Base-by-base conservation (phyloP, 2,888 invertebrate species). In the Arrhopalites spinosus region DNA sequence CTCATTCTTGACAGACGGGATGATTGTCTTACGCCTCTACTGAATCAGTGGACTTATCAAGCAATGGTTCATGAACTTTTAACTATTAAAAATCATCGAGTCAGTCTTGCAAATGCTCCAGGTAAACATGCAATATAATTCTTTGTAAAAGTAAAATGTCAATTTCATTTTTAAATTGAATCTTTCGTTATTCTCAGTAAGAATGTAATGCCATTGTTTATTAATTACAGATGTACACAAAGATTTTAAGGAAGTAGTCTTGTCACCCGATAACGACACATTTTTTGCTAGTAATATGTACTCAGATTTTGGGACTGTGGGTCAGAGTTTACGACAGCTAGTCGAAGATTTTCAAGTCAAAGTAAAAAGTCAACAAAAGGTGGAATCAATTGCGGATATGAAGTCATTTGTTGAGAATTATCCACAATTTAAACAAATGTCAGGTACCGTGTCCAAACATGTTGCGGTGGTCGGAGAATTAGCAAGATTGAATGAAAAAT, bases 21-120 rank as follows among this genome's bases (percentile, higher is more conserved):
- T 85, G 99, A 99, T 87, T 94, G 97, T 0, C 92, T 98, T 8
- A 98, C 99, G 0, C 99, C 99, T 0, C 86, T 99, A 74, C 87
- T 99, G 43, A 96, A 94, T 86, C 90, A 96, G 89, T 99, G 99
- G 99, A 99, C 98, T 0, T 99, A 99, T 87, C 98, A 99, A 86
- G 99, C 99, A 1, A 99, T 99, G 99, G 96, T 99, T 13, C 99
- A 99, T 86, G 98, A 99, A 86, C 86, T 99, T 72, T 86, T 99
- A 59, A 92, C 92, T 0, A 96, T 99, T 80, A 91, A 91, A 84
- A 97, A 96, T 86, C 96, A 97, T 87, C 90, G 98, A 76, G 97
- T 99, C 30, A 94, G 92, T 85, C 89, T 99, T 78, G 92, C 94
- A 0, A 90, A 91, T 80, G 90, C 95, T 30, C 91, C 93, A 17